A percentile compares a stretch with the other conserved stretches of the same genome.
phyloP scores from a whole-genome alignment of 2,797 vertebrate genomes.

The Sebastes taczanowskii region DNA sequence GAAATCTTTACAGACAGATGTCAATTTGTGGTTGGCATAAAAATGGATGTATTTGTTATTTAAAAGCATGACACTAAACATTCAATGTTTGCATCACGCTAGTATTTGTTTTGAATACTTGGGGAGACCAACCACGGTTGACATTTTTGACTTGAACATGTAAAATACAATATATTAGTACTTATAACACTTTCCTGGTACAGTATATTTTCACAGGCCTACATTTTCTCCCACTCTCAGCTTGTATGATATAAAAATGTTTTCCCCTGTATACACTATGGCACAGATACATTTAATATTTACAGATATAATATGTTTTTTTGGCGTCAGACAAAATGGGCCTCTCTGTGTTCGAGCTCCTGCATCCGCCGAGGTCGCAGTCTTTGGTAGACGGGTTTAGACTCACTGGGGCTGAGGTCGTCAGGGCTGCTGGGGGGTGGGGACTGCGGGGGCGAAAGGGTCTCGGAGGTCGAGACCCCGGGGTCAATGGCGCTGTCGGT shows the following conservation, averaged over 20 bases:
- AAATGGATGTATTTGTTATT: conserved; percentile 26
- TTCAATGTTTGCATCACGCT: conserved; percentile 13
- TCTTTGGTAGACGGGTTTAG: conserved; percentile 88
- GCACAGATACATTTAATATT: conserved; percentile 75
- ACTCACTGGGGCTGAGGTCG: conserved; percentile 78
- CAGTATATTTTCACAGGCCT: conserved; percentile 69
- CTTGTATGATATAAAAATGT: conserved; percentile 41
- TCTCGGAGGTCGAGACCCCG: conserved; percentile 47
- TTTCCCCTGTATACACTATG: conserved; percentile 72
- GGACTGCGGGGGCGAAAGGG: conserved; percentile 72
- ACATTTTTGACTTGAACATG: conserved; percentile 34
- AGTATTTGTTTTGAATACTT: conserved; percentile 23
- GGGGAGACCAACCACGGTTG: conserved; percentile 27
- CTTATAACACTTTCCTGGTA: conserved; percentile 76
- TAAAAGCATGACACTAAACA: conserved; percentile 3
- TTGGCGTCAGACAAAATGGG: conserved; percentile 91
- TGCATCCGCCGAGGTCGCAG: conserved; percentile 88
- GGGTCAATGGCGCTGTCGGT: conserved; percentile 66
- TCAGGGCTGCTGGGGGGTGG: conserved; percentile 81
- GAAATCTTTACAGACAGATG: conserved; percentile 10
- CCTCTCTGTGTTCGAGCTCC: conserved; percentile 91
- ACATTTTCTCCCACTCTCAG: conserved; percentile 19
- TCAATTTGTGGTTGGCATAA: conserved; percentile 13
- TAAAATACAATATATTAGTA: conserved; percentile 74
- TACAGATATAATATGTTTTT: conserved; percentile 54